Conservation (phyloP, 1,140 invertebrate genomes). For the Pachyrhynchus sulphureomaculatus region DNA sequence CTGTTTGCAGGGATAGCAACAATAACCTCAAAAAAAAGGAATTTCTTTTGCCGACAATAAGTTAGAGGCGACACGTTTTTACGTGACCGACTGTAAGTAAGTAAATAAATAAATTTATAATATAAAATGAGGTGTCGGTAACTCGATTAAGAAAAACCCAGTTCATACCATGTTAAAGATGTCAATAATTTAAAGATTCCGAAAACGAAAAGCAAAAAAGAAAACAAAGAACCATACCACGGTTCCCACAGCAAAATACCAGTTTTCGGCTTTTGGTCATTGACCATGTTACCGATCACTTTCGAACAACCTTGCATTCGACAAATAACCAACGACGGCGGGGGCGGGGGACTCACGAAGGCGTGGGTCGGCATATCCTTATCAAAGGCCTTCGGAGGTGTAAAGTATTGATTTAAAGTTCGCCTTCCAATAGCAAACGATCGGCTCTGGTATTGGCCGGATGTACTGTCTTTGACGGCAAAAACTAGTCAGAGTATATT, state of each 20-base stretch:
- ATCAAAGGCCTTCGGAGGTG: slow-evolving; percentile 27
- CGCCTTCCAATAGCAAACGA: slow-evolving; percentile 22
- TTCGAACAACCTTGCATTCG: not conserved
- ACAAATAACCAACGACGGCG: not conserved
- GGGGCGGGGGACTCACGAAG: not conserved
- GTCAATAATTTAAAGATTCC: no score
- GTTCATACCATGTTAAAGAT: no score
- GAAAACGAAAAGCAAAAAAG: no score
- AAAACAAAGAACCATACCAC: not conserved
- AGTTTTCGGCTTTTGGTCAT: slow-evolving; percentile 21
- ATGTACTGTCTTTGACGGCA: slow-evolving; percentile 14
- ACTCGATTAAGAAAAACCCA: no score
- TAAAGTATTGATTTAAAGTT: slow-evolving; percentile 25
- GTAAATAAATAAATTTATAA: no score
- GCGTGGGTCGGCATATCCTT: slow-evolving; percentile 5
- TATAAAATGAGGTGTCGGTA: no score
- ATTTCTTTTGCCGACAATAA: no score
- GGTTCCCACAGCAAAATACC: slow-evolving; percentile 19
- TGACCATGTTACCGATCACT: slow-evolving; percentile 2
- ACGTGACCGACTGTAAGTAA: no score
- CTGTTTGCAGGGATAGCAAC: no score
- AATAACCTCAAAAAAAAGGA: no score
- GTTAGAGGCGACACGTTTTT: no score
- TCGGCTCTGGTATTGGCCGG: slow-evolving; percentile 5
- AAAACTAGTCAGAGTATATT: not conserved